Percentiles rank a stretch among this genome's conserved stretches.
phyloP scores from a whole-genome alignment of 2,797 vertebrate species.

The Paguma larvata region DNA sequence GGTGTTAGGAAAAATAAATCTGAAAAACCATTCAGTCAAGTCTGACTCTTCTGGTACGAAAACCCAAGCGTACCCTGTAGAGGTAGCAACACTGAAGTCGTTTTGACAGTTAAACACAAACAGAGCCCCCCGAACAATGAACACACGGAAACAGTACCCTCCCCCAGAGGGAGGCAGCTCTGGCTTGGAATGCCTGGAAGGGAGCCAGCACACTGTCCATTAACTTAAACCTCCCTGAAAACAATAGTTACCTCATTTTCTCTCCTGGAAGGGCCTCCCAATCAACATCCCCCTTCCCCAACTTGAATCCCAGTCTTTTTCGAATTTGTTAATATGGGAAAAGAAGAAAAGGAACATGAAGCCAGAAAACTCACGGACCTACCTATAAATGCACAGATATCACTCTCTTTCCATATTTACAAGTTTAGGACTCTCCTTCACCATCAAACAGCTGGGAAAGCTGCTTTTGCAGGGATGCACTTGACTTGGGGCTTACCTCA shows the following conservation, averaged over 20 bases:
- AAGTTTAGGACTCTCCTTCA: neutral
- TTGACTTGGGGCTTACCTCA: fast-evolving
- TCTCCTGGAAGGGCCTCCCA: neutral
- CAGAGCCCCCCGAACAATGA: neutral
- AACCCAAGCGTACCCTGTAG: neutral
- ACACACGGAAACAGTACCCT: neutral
- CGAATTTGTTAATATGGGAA: neutral
- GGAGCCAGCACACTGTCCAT: neutral
- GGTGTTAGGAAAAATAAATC: slow-evolving; percentile 68
- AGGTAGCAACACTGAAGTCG: neutral
- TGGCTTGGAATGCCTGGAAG: neutral
- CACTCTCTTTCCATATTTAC: neutral
- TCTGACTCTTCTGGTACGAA: slow-evolving; percentile 71
- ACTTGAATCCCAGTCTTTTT: neutral
- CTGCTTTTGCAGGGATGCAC: neutral
- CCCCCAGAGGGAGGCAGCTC: neutral
- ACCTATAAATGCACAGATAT: neutral
- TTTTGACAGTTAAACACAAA: slow-evolving; percentile 62
- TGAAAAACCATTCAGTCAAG: slow-evolving; percentile 82
- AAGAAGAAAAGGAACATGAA: neutral
- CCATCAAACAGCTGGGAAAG: neutral
- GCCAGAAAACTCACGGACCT: neutral
- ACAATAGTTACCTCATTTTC: neutral
- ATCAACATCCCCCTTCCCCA: neutral
- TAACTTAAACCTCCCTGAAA: slow-evolving; percentile 18